Conservation (phyloP, 1,140 invertebrate genomes). For the Drosophila truncata region DNA sequence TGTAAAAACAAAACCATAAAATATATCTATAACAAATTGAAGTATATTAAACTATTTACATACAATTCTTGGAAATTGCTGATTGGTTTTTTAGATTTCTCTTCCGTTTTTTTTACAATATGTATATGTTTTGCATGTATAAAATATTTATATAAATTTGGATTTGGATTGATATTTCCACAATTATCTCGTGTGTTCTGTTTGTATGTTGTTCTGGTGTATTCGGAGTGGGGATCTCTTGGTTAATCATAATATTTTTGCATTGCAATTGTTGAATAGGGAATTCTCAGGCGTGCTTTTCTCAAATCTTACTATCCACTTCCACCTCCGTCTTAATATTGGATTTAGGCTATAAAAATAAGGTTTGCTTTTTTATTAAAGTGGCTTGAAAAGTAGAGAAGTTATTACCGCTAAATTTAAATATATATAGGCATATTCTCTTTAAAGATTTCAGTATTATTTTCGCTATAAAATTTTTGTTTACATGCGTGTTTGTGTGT, state of each 20-base stretch:
- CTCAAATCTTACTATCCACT: slow-evolving; percentile 39
- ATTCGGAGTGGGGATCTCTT: slow-evolving; percentile 49
- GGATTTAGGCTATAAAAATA: slow-evolving; percentile 52
- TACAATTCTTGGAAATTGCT: slow-evolving; percentile 60
- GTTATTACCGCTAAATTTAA: slow-evolving; percentile 63
- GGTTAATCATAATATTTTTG: slow-evolving; percentile 49
- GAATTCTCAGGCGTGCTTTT: slow-evolving; percentile 68
- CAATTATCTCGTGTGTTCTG: slow-evolving; percentile 48
- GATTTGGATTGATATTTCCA: slow-evolving; percentile 71
- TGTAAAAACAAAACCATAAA: slow-evolving; percentile 28
- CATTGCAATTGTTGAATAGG: slow-evolving; percentile 60
- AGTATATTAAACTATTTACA: slow-evolving; percentile 77
- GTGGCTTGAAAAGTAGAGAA: slow-evolving; percentile 65
- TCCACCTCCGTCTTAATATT: slow-evolving; percentile 21
- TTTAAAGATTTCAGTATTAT: slow-evolving; percentile 52
- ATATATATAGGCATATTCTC: slow-evolving; percentile 45
- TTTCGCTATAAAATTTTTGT: slow-evolving; percentile 59
- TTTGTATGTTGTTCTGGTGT: slow-evolving; percentile 41
- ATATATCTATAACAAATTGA: slow-evolving; percentile 50
- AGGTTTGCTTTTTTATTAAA: slow-evolving; percentile 60
- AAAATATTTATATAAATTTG: slow-evolving; percentile 77
- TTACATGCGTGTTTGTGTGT: slow-evolving; percentile 31
- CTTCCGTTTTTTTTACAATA: slow-evolving; percentile 57
- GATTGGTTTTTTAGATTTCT: slow-evolving; percentile 45
- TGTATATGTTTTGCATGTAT: slow-evolving; percentile 66